Evolutionary conservation across 2,113 vertebrate species (phyloP), one percentile per base, ranked within the genome.

Genomic region (Thunnus thynnus): DNA sequence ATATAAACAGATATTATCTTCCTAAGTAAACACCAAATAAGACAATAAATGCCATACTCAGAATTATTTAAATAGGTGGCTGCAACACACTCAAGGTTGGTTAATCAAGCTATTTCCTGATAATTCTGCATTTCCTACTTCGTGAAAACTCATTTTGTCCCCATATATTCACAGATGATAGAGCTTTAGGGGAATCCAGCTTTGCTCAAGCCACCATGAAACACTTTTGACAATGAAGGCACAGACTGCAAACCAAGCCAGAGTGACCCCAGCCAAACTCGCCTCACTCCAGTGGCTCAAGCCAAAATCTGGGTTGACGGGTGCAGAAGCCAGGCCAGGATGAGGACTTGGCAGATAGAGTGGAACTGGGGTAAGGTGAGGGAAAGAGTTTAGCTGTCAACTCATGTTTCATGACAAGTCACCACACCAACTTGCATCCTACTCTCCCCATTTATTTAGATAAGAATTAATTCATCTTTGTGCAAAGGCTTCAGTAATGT

Each of bases 181-280:
- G 36, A 57, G 51, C 41, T 10, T 12, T 69, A 56, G 48, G 48
- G 55, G 32, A 71, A 70, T 67, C 57, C 76, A 76, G 60, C 56
- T 70, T 52, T 81, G 62, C 58, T 52, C 55, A 80, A 85, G 65
- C 48, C 52, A 70, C 76, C 71, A 54, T 85, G 36, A 91, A 88
- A 84, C 81, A 72, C 52, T 79, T 87, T 56, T 83, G 80, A 90
- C 79, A 83, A 72, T 57, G 69, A 85, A 69, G 70, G 47, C 79
- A 62, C 63, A 78, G 82, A 73, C 72, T 76, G 83, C 76, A 84
- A 85, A 86, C 72, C 67, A 78, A 86, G 72, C 65, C 65, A 52
- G 12, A 0, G 14, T 72, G 70, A 68, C 65, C 75, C 73, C 32
- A 50, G 84, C 68, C 78, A 90, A 88, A 70, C 83, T 85, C 52